phyloP scores from a whole-genome alignment of 2,888 invertebrate species.

The Bimastos eiseni region DNA sequence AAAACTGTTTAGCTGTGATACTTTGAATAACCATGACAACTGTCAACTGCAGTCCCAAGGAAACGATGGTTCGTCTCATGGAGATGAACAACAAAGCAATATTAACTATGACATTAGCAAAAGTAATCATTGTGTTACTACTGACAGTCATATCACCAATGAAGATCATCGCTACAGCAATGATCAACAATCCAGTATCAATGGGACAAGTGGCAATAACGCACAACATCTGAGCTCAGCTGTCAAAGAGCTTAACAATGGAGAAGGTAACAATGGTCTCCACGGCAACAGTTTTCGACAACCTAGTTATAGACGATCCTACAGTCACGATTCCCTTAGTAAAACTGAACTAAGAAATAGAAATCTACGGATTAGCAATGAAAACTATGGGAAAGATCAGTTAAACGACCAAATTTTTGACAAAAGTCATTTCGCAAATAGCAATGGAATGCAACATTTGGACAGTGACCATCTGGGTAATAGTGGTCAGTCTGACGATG shows the following conservation, averaged over 20 bases:
- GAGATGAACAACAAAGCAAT: not conserved
- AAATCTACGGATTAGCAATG: not conserved
- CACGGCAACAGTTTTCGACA: not conserved
- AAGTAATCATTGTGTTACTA: not conserved
- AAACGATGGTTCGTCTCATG: not conserved
- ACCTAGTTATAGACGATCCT: not conserved
- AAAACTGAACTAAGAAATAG: too few species aligned
- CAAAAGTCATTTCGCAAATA: not conserved
- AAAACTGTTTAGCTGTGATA: not conserved
- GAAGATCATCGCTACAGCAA: not conserved
- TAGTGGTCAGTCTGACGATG: conserved; percentile 2
- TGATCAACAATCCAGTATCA: not conserved
- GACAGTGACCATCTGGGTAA: not conserved
- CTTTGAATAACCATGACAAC: not conserved
- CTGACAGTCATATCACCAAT: not conserved
- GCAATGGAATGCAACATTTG: not conserved
- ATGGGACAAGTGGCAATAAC: not conserved
- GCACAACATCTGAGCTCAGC: not conserved
- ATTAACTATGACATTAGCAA: not conserved
- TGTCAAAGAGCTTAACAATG: not conserved
- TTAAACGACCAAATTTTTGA: not conserved
- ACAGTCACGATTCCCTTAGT: not conserved
- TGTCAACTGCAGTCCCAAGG: not conserved
- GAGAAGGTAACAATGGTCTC: not conserved
- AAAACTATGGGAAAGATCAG: not conserved